Evolutionary conservation across 2,888 invertebrate genomes (phyloP).

Genomic region (Ophonus ardosiacus): DNA sequence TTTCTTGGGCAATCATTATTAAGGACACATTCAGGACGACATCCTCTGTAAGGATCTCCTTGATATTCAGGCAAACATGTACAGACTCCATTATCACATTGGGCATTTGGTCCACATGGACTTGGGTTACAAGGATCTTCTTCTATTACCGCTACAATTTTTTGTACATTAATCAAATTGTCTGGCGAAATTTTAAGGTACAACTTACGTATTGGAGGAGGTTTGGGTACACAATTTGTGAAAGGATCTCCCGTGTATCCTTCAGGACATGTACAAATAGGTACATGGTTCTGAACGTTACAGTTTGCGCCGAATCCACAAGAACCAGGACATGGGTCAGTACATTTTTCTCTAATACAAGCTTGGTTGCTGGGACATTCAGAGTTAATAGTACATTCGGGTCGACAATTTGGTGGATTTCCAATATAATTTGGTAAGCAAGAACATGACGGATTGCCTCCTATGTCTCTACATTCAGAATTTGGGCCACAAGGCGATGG

Average conservation of each 20-base stretch:
- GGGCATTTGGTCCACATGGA: constrained; percentile 86
- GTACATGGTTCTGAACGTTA: constrained; percentile 83
- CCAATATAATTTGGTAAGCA: constrained; percentile 83
- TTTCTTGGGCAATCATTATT: constrained; percentile 85
- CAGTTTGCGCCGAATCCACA: constrained; percentile 83
- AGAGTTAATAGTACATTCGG: constrained; percentile 85
- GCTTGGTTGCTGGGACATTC: constrained; percentile 85
- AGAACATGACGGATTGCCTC: constrained; percentile 81
- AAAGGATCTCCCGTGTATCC: constrained; percentile 79
- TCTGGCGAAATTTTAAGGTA: not conserved
- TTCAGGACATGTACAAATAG: constrained; percentile 83
- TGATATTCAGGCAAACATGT: constrained; percentile 85
- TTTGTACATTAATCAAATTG: not conserved
- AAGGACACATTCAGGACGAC: constrained; percentile 89
- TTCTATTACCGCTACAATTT: constrained; percentile 70
- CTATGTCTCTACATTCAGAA: constrained; percentile 81
- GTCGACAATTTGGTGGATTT: constrained; percentile 85
- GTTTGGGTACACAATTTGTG: constrained; percentile 75
- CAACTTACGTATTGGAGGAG: constrained; percentile 68
- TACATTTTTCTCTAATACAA: constrained; percentile 85
- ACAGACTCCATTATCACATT: constrained; percentile 84
- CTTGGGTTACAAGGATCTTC: constrained; percentile 83
- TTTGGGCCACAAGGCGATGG: constrained; percentile 85
- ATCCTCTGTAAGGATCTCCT: constrained; percentile 87
- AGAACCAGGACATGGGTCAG: constrained; percentile 85